Evolutionary conservation across 2,797 vertebrate genomes (phyloP).

Genomic region (Heliangelus exortis): DNA sequence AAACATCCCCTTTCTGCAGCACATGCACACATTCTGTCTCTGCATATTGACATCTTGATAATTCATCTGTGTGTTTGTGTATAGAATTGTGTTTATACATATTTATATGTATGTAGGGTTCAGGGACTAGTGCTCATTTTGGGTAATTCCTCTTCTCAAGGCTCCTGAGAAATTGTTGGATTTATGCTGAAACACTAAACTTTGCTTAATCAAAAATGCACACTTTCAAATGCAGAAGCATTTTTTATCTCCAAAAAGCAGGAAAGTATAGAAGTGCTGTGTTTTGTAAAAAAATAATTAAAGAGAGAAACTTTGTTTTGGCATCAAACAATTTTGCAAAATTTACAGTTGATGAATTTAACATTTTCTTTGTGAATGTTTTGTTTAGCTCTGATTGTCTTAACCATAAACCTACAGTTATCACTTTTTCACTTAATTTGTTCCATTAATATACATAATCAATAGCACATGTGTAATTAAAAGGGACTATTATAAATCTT

Average conservation of each 20-base stretch:
- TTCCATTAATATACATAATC: not conserved
- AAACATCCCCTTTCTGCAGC: not conserved
- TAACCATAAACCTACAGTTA: not conserved
- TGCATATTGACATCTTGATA: not conserved
- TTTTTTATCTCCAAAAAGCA: not conserved
- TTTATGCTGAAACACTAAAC: not conserved
- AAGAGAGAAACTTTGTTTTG: not conserved
- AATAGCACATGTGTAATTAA: not conserved
- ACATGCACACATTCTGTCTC: not conserved
- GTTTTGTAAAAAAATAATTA: not conserved
- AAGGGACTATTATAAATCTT: not conserved
- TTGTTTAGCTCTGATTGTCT: not conserved
- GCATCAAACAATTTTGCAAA: not conserved
- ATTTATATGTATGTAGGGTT: not conserved
- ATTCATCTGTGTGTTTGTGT: slow-evolving; percentile 8
- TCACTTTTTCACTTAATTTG: not conserved
- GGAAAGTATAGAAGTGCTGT: not conserved
- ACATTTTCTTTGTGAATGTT: not conserved
- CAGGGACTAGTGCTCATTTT: not conserved
- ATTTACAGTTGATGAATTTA: not conserved
- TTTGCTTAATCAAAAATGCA: not conserved
- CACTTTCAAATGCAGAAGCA: not conserved
- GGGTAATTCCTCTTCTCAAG: not conserved
- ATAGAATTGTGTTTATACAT: not conserved
- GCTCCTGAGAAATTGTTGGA: not conserved